Percentiles rank a stretch among this genome's conserved stretches.
Conservation (phyloP, 2,888 invertebrate genomes). For the Listrodromus nycthemerus region DNA sequence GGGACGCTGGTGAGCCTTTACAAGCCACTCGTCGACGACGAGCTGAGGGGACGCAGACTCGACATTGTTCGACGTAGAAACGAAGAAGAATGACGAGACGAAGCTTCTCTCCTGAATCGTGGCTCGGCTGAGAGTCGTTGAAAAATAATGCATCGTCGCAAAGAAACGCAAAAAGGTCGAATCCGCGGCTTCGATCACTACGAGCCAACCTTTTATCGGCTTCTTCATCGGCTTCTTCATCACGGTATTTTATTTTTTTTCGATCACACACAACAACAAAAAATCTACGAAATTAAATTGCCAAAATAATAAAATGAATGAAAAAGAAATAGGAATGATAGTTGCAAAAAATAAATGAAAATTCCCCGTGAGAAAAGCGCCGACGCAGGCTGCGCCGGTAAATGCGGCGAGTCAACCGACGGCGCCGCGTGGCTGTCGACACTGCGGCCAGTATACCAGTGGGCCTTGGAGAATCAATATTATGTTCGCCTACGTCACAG, state of each 20-base stretch:
- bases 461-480: constrained; percentile 70
- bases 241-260: no score
- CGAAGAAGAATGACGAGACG: constrained; percentile 5
- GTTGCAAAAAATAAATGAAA: background rate
- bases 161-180: background rate
- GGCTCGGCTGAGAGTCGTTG: constrained; percentile 20
- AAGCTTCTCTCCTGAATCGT: background rate
- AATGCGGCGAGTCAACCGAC: constrained; percentile 28
- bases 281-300: no score
- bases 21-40: constrained; percentile 18
- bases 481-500: constrained; percentile 65
- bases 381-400: background rate
- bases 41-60: constrained; percentile 37
- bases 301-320: no score
- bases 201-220: constrained; percentile 6
- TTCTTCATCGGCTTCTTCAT: no score
- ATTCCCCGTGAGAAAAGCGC: background rate
- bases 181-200: constrained; percentile 17
- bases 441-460: constrained; percentile 54
- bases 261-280: no score
- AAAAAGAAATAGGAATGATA: no score
- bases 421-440: constrained; percentile 48
- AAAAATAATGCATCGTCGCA: constrained; percentile 30
- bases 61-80: constrained; percentile 44
- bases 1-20: background rate